These are phyloP conservation scores for Petrocephalus zakoni DNA, from an alignment of 2,113 vertebrate species.

Conservation along the genomic window DNA sequence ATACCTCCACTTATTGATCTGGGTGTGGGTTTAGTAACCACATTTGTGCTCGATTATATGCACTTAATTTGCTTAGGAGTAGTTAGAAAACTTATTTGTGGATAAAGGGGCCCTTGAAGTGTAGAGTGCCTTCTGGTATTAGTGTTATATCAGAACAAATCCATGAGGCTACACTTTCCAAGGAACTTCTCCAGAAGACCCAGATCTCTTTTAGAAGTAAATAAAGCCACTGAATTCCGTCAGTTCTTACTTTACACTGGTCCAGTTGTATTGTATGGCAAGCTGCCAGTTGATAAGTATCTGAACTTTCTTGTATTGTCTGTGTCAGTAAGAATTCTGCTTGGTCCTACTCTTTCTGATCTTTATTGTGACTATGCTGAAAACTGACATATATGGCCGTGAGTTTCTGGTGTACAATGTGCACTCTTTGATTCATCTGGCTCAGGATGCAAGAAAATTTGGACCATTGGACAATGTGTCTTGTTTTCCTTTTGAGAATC, in stretches of 20 bases:
- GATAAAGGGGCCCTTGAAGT: neutral
- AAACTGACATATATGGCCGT: neutral
- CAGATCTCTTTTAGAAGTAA: neutral
- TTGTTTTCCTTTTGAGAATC: too few species aligned
- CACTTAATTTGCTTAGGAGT: neutral
- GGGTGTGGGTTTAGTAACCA: neutral
- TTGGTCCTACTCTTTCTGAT: neutral
- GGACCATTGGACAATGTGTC: neutral
- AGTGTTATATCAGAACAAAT: neutral
- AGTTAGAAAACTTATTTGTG: neutral
- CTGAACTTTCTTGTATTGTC: neutral
- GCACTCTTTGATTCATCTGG: neutral
- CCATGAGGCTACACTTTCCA: neutral
- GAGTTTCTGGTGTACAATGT: neutral
- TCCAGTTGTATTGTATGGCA: neutral
- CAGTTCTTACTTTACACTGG: neutral
- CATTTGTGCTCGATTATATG: neutral
- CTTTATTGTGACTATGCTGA: neutral
- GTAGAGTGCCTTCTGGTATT: neutral
- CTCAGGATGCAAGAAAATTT: neutral
- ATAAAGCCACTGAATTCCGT: neutral
- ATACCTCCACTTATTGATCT: neutral
- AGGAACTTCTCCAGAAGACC: neutral
- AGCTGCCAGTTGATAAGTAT: neutral
- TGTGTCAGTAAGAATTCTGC: neutral